Conservation (phyloP, 1,140 invertebrate species). For the Trachymyrmex septentrionalis region DNA sequence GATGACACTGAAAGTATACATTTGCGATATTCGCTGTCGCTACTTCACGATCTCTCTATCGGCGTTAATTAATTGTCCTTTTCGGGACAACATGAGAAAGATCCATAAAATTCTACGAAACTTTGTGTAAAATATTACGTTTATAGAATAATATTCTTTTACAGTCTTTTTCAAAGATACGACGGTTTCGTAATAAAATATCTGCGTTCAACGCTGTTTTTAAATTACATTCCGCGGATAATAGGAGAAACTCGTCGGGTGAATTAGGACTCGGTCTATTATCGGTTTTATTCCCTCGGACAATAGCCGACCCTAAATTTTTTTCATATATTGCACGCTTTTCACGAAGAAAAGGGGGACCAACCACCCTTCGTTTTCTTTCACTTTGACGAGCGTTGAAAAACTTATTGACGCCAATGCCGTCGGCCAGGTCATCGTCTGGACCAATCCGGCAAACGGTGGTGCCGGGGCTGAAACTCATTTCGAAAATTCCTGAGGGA, state of each 20-base stretch:
- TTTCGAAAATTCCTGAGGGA: conserved; percentile 80
- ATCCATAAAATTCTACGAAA: conserved; percentile 28
- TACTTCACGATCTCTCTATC: background rate
- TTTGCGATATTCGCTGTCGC: background rate
- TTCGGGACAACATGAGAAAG: background rate
- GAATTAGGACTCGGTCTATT: conserved; percentile 14
- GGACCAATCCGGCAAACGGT: conserved; percentile 25
- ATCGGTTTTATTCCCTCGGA: conserved; percentile 26
- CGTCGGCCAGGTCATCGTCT: background rate
- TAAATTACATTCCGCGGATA: background rate
- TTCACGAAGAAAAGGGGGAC: background rate
- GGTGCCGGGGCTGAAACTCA: conserved; percentile 70
- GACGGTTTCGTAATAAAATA: conserved; percentile 10
- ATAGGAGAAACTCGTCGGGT: background rate
- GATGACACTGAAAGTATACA: background rate
- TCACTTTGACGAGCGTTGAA: conserved; percentile 5
- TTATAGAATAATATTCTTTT: conserved; percentile 8
- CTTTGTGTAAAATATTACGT: background rate
- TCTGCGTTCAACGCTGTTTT: background rate
- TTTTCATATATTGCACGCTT: conserved; percentile 15
- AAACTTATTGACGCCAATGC: conserved; percentile 37
- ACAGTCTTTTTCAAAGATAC: background rate
- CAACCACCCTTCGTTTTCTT: background rate
- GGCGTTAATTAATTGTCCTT: conserved; percentile 30
- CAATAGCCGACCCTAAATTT: background rate